Percentiles rank a stretch among this genome's conserved stretches.
Evolutionary conservation across 1,140 invertebrate genomes (phyloP).

Genomic region (Trinorchestia longiramus): DNA sequence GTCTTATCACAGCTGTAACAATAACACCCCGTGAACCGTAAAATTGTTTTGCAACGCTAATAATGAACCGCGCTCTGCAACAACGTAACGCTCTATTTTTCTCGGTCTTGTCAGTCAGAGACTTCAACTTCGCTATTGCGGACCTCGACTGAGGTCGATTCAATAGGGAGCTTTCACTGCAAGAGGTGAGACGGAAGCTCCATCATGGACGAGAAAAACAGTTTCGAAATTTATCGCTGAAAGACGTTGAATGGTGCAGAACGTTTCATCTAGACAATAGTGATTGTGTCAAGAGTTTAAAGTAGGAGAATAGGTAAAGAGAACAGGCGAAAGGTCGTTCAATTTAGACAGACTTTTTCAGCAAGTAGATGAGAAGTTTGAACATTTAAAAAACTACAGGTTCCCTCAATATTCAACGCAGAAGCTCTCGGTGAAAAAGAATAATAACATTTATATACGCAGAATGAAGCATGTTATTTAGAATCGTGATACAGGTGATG

Average conservation of each 20-base stretch:
- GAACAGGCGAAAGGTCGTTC: neutral
- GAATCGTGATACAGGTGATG: too few species aligned
- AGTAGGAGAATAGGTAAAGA: neutral
- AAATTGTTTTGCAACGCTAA: neutral
- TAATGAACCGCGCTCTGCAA: neutral
- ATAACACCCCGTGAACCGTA: neutral
- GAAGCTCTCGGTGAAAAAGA: neutral
- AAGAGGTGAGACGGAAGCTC: neutral
- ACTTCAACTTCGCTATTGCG: neutral
- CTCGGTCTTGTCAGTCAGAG: neutral
- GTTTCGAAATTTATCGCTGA: neutral
- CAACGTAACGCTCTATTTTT: neutral
- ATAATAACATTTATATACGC: neutral
- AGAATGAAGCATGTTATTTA: too few species aligned
- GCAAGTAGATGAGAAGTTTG: neutral
- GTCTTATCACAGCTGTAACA: neutral
- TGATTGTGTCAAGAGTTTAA: neutral
- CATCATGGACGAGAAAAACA: neutral
- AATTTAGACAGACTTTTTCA: neutral
- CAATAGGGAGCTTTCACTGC: neutral
- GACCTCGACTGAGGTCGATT: neutral
- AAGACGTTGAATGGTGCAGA: neutral
- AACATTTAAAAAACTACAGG: neutral
- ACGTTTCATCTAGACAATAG: neutral
- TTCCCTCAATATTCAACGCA: neutral